Base-by-base conservation (phyloP, 2,113 vertebrate species). In the Zosterops japonicus region DNA sequence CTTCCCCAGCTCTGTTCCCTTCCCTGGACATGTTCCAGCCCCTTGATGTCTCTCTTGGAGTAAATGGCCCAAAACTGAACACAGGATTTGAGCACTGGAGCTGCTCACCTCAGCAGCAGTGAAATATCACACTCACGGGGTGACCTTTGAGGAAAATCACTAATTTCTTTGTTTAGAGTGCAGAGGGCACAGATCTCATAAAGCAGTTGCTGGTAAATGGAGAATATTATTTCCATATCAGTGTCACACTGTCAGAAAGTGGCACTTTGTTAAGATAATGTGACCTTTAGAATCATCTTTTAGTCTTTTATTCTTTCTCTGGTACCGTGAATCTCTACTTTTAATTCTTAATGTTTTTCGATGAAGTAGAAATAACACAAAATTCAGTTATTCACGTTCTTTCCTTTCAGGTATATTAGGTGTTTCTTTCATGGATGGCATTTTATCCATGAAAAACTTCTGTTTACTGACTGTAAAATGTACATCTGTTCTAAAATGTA, bases 191-290 rank as follows among this genome's bases (percentile, higher is more conserved):
- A 83, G 69, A 92, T 96, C 89, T 97, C 86, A 76, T 64, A 82
- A 78, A 95, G 83, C 64, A 42, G 88, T 94, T 96, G 92, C 92
- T 93, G 86, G 75, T 95, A 96, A 98, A 97, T 80, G 87, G 79
- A 95, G 96, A 95, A 14, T 94, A 95, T 97, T 97, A 91, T 96
- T 97, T 90, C 65, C 86, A 0, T 91, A 93, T 97, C 96, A 85
- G 21, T 90, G 89, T 94, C 95, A 87, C 81, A 5, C 94, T 98
- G 98, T 98, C 98, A 98, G 90, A 95, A 96, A 95, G 92, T 96
- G 94, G 87, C 95, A 97, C 97, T 98, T 98, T 95, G 97, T 98
- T 98, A 98, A 97, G 97, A 96, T 98, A 98, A 98, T 97, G 95
- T 98, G 98, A 98, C 97, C 98, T 98, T 98, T 98, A 97, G 85